A percentile compares a stretch with the other conserved stretches of the same genome.
These are phyloP conservation scores for Craterocephalus amniculus DNA, from an alignment of 2,797 vertebrate species.

Conservation along the genomic window DNA sequence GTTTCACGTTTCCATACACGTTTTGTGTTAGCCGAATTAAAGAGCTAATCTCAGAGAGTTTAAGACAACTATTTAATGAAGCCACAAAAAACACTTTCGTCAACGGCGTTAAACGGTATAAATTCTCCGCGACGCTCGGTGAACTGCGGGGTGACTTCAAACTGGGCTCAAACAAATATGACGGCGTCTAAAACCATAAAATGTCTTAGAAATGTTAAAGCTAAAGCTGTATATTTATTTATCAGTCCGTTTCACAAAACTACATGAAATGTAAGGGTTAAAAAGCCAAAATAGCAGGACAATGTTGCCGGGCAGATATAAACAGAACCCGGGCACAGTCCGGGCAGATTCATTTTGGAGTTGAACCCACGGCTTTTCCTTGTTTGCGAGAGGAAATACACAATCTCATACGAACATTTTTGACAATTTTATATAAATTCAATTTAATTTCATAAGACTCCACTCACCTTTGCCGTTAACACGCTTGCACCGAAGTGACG, in stretches of 20 bases:
- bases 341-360: background rate
- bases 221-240: background rate
- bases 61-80: background rate
- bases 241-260: background rate
- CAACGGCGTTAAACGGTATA: background rate
- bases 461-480: constrained; percentile 65
- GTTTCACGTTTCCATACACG: background rate
- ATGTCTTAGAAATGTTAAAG: background rate
- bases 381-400: background rate
- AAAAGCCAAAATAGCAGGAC: background rate
- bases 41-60: background rate
- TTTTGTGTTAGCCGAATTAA: background rate
- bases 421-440: background rate
- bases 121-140: too few relatives aligned
- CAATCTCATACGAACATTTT: background rate
- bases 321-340: too few relatives aligned
- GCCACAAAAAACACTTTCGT: too few relatives aligned
- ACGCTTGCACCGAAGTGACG: constrained; percentile 38
- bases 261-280: background rate
- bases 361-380: too few relatives aligned
- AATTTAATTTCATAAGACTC: background rate
- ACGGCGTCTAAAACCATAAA: background rate
- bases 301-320: too few relatives aligned
- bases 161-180: background rate
- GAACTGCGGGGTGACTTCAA: background rate